Percentiles rank a stretch among this genome's conserved stretches.
These are phyloP conservation scores for Gallinago paraguaiae DNA, from an alignment of 2,113 vertebrate genomes.

Conservation along the genomic window DNA sequence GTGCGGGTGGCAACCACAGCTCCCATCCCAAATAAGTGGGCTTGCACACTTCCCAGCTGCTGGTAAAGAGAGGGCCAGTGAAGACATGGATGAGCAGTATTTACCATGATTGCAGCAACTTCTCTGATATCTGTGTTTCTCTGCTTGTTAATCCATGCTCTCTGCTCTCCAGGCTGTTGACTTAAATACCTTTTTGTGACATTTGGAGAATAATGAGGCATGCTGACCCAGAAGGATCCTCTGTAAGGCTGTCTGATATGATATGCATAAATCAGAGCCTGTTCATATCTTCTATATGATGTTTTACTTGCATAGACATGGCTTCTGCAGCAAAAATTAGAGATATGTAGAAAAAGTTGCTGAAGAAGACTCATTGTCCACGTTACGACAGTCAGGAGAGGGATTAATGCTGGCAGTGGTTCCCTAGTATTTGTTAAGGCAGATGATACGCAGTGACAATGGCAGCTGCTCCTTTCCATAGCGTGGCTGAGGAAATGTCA, in stretches of 20 bases:
- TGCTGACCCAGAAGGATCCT: neutral
- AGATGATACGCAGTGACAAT: neutral
- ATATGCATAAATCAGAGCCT: neutral
- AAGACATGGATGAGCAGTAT: neutral
- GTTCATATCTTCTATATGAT: neutral
- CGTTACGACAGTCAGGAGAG: neutral
- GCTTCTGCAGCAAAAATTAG: neutral
- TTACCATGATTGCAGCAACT: neutral
- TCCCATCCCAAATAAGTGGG: neutral
- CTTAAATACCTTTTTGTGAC: neutral
- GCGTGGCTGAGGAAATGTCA: rapidly evolving
- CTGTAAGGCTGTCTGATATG: neutral
- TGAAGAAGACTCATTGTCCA: neutral
- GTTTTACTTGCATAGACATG: neutral
- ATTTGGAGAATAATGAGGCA: neutral
- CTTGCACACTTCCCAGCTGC: rapidly evolving
- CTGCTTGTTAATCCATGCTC: neutral
- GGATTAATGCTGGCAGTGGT: neutral
- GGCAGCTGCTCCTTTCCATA: constrained; percentile 1
- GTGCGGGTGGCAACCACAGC: neutral
- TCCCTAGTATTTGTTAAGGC: neutral
- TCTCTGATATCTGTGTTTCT: neutral
- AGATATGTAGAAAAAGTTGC: neutral
- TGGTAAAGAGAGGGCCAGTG: neutral
- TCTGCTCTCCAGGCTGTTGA: neutral